Evolutionary conservation across 2,888 invertebrate species (phyloP).

Genomic region (Drosophila anomalata): DNA sequence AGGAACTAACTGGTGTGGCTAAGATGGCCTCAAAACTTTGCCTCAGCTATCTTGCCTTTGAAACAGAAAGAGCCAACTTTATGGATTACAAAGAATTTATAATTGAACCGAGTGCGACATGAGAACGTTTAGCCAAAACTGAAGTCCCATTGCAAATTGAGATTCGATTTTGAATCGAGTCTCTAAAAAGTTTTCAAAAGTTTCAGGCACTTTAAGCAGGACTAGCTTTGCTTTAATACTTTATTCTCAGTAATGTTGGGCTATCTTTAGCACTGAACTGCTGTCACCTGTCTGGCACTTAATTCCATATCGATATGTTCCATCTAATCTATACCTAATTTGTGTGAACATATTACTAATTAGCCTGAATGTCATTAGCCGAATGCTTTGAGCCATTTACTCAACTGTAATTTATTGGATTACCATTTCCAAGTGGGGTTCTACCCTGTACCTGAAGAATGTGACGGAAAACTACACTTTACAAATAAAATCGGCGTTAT

Average conservation of each 20-base stretch:
- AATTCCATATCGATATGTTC: conserved; percentile 20
- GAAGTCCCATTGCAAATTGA: conserved; percentile 32
- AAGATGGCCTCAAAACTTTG: conserved; percentile 24
- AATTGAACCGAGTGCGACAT: conserved; percentile 26
- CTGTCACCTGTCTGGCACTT: conserved; percentile 11
- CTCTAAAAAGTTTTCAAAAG: conserved; percentile 1
- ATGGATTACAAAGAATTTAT: conserved; percentile 38
- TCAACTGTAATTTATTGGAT: conserved; percentile 23
- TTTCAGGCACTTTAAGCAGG: neutral
- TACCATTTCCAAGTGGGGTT: neutral
- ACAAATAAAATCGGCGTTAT: no score
- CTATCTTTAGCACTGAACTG: neutral
- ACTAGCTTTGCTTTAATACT: conserved; percentile 1
- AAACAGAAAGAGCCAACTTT: conserved; percentile 15
- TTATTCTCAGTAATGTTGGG: conserved; percentile 3
- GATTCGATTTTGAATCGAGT: neutral
- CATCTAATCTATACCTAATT: conserved; percentile 64
- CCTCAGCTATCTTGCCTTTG: conserved; percentile 5
- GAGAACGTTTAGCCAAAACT: conserved; percentile 22
- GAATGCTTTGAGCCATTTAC: conserved; percentile 30
- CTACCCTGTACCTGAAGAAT: conserved; percentile 3
- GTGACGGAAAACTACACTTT: neutral
- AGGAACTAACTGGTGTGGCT: conserved; percentile 37
- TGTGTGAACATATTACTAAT: conserved; percentile 57
- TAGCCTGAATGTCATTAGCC: conserved; percentile 47